A percentile compares a stretch with the other conserved stretches of the same genome.
Conservation (phyloP, 2,797 vertebrate species). For the Mastacembelus armatus region DNA sequence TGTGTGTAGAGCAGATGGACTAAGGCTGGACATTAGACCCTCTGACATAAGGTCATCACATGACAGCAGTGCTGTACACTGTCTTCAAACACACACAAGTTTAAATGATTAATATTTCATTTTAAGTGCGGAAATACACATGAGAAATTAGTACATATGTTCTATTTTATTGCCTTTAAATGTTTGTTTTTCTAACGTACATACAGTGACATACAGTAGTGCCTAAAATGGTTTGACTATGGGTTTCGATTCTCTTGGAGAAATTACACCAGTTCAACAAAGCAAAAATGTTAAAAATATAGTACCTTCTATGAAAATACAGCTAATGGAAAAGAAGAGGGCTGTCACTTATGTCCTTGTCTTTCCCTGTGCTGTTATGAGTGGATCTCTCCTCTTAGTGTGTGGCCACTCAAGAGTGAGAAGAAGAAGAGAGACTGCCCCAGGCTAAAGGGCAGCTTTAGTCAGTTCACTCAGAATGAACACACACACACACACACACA, state of each 20-base stretch:
- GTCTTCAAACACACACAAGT: constrained; percentile 35
- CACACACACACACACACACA: constrained; percentile 45
- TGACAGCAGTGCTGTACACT: constrained; percentile 60
- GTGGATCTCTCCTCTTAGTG: constrained; percentile 75
- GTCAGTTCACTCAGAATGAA: constrained; percentile 68
- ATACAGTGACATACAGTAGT: background rate
- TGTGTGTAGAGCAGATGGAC: constrained; percentile 66
- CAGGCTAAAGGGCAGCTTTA: constrained; percentile 81
- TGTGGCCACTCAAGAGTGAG: constrained; percentile 83
- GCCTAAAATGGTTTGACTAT: background rate
- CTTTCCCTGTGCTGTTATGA: constrained; percentile 57
- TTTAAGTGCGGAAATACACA: constrained; percentile 9
- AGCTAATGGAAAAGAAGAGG: constrained; percentile 9
- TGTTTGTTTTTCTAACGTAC: no score
- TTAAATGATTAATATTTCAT: constrained; percentile 19
- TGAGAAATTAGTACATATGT: no score
- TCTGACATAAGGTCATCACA: constrained; percentile 72
- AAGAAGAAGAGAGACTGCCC: constrained; percentile 78
- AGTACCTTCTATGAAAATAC: constrained; percentile 12
- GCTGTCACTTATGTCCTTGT: constrained; percentile 48
- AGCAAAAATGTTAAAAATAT: background rate
- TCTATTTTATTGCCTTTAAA: no score
- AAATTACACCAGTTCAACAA: background rate
- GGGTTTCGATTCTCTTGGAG: background rate
- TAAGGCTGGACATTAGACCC: constrained; percentile 71